phyloP scores from a whole-genome alignment of 2,113 vertebrate species.

The Vulpes lagopus region DNA sequence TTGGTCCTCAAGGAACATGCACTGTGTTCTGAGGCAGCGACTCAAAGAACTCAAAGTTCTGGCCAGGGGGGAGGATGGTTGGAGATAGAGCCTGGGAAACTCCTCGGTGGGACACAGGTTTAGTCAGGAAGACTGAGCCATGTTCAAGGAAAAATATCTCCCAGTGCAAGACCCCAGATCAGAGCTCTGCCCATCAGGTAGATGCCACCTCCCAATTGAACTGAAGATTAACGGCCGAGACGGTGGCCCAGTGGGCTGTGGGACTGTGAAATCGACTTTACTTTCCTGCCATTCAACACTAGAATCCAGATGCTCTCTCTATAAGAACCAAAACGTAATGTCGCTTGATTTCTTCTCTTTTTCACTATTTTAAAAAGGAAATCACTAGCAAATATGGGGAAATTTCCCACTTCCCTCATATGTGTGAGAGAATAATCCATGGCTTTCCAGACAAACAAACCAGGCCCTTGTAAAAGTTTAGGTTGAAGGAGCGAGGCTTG shows the following conservation, averaged over 20 bases:
- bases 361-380: constrained; percentile 11
- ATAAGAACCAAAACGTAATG: not conserved
- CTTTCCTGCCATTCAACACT: not conserved
- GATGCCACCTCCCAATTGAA: not conserved
- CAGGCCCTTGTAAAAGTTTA: not conserved
- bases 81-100: not conserved
- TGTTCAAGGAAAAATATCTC: not conserved
- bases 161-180: rapidly evolving
- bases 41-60: not conserved
- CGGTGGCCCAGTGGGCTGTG: too few species aligned
- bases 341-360: not conserved
- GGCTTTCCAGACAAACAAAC: not conserved
- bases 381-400: not conserved
- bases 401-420: not conserved
- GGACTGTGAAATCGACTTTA: not conserved
- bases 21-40: not conserved
- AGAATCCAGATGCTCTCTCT: not conserved
- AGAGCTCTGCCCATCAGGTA: not conserved
- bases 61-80: not conserved
- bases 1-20: rapidly evolving
- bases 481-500: not conserved
- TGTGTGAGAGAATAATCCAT: not conserved
- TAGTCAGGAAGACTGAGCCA: not conserved
- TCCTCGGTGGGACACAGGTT: not conserved
- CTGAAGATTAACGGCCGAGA: not conserved